A percentile compares a stretch with the other conserved stretches of the same genome.
phyloP scores from a whole-genome alignment of 2,113 vertebrate genomes.

The Climacteris rufus region DNA sequence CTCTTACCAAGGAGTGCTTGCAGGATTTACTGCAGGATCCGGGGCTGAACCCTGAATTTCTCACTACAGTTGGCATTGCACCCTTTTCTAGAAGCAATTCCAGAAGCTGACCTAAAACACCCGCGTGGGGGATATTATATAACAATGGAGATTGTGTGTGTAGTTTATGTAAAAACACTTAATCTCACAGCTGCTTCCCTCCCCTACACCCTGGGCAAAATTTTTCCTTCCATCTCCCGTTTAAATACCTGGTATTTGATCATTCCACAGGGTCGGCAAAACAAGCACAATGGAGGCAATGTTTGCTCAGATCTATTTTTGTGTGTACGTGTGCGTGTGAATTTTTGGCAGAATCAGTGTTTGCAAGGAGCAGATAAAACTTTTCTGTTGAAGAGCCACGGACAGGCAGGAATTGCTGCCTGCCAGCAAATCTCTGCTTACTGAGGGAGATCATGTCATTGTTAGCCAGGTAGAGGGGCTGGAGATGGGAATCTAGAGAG shows the following conservation, averaged over 20 bases:
- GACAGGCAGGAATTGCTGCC: slow-evolving; percentile 63
- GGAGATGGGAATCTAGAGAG: slow-evolving; percentile 28
- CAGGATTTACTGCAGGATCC: background rate
- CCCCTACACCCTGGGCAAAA: background rate
- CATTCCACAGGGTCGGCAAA: slow-evolving; percentile 66
- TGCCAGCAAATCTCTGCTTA: slow-evolving; percentile 73
- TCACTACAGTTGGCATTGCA: background rate
- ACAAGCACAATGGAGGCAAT: slow-evolving; percentile 66
- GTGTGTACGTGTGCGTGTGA: slow-evolving; percentile 1
- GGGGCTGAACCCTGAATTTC: background rate
- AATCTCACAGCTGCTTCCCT: slow-evolving; percentile 46
- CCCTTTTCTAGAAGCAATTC: background rate
- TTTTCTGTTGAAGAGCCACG: slow-evolving; percentile 59
- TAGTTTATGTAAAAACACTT: slow-evolving; percentile 49
- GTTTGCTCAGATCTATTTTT: slow-evolving; percentile 69
- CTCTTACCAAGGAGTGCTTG: background rate
- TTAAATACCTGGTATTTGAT: slow-evolving; percentile 63
- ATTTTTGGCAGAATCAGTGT: slow-evolving; percentile 71
- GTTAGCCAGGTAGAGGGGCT: slow-evolving; percentile 68
- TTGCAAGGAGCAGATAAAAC: slow-evolving; percentile 78
- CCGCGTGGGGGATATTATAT: background rate
- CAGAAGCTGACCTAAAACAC: slow-evolving; percentile 5
- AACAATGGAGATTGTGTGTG: slow-evolving; percentile 29
- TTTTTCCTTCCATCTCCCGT: background rate
- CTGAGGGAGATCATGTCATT: slow-evolving; percentile 62